Base-by-base conservation (phyloP, 2,113 vertebrate genomes). In the Pelodiscus sinensis region DNA sequence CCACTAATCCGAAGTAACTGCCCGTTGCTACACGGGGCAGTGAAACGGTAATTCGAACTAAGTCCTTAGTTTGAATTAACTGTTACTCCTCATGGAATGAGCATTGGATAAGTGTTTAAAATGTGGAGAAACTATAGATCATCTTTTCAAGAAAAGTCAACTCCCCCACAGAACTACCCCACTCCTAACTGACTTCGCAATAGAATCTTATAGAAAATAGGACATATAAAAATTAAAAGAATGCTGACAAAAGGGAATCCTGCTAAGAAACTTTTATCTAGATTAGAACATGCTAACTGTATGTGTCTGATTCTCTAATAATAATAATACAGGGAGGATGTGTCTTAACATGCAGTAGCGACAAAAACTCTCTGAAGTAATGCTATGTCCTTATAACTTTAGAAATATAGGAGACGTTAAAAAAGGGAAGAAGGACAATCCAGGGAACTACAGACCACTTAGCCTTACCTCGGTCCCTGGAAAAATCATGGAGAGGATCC, bases 81-180 rank as follows among this genome's bases (percentile, higher is more conserved):
- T 44, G 38, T 44, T 44, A 44, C 38, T 44, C 38, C 38, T 44
- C 38, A 44, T 44, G 38, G 38, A 87, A 85, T 80, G 58, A 77
- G 2, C 1, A n/a, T 29, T 31, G 83, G 55, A 62, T 94, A 81
- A 55, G 88, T 57, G 79, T 79, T 94, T 56, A 56, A 93, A 95
- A 95, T 88, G 1, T 84, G 73, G 78, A 80, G 27, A 71, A 90
- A 21, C 24, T 90, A 44, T 56, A 94, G 86, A 93, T 82, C 29
- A n/a, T 90, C 75, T 90, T 55, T 8, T 78, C 77, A 57, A 93
- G 75, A 84, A 82, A 93, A 73, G 62, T 25, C 22, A 93, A 71
- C n/a, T 62, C 12, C 68, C 62, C 81, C 75, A 18, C 22, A n/a
- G 31, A 93, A 80, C 3, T 87, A 31, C 13, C 8, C 25, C 62